Evolutionary conservation across 2,113 vertebrate species (phyloP), one percentile per base, ranked within the genome.

Genomic region (Zeus faber): DNA sequence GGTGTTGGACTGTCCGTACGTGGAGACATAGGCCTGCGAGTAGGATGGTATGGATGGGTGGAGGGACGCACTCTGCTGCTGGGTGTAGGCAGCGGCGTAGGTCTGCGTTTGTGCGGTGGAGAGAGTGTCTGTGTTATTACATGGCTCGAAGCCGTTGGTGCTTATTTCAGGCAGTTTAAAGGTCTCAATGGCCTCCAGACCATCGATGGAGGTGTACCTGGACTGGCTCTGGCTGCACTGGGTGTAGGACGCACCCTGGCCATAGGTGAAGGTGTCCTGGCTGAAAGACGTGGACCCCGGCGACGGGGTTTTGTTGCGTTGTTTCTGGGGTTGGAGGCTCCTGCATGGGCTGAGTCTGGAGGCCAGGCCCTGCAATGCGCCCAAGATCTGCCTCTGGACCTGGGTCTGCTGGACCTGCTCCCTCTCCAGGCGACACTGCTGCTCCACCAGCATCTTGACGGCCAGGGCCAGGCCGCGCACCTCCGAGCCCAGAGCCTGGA

Each of bases 311-410:
- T 80, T 83, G 67, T 27, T 68, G 49, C 70, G 0, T 27, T 72
- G 77, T 11, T 74, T 77, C 1, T 62, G 77, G 10, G 73, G 79
- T 1, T 65, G 77, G 21, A 70, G 56, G 60, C 63, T 56, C 47
- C 70, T 65, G 66, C 82, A 77, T 1, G 57, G 56, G 25, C 62
- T 75, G 5, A 87, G 10, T 0, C 85, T 87, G 51, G 87, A 75
- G 39, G 85, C 70, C 1, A 93, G 70, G 60, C 72, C 85, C 79
- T 93, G 93, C 22, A 94, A 84, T 0, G 83, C 88, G 79, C 80
- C 67, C 52, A 95, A 85, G 65, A 93, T 86, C 76, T 94, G 91
- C 55, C 89, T 91, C 79, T 93, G 93, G 65, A 93, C 81, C 29
- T 82, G 84, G 1, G 92, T 93, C 77, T 93, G 92, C 49, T 91